phyloP scores from a whole-genome alignment of 1,140 invertebrate species.

The Sipha flava region DNA sequence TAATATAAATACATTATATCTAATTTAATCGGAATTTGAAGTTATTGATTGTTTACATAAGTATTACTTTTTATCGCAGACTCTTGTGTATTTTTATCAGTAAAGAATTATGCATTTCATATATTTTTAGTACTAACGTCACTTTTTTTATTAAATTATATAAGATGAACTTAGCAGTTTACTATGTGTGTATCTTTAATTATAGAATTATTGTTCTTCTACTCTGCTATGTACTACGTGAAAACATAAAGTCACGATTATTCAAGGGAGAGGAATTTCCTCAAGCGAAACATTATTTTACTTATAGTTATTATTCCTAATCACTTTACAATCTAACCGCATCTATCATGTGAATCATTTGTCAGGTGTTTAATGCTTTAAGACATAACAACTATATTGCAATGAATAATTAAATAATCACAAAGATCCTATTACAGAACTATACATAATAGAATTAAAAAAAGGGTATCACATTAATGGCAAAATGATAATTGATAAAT shows the following conservation, averaged over 20 bases:
- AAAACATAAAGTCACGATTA: neutral
- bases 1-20: too few relatives aligned
- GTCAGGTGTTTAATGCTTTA: neutral
- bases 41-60: too few relatives aligned
- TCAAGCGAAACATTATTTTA: neutral
- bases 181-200: neutral
- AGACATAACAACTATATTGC: neutral
- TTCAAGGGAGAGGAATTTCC: neutral
- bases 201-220: neutral
- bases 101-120: too few relatives aligned
- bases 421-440: neutral
- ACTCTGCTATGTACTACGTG: neutral
- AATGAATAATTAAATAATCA: neutral
- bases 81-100: too few relatives aligned
- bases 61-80: too few relatives aligned
- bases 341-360: conserved; percentile 16
- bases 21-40: too few relatives aligned
- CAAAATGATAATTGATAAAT: neutral
- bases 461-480: neutral
- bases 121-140: too few relatives aligned
- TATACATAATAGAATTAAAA: neutral
- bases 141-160: too few relatives aligned
- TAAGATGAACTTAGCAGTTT: too few relatives aligned
- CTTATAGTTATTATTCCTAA: neutral
- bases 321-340: neutral